Percentiles rank a stretch among this genome's conserved stretches.
Conservation (phyloP, 2,797 vertebrate species). For the Sebastes oblongus region DNA sequence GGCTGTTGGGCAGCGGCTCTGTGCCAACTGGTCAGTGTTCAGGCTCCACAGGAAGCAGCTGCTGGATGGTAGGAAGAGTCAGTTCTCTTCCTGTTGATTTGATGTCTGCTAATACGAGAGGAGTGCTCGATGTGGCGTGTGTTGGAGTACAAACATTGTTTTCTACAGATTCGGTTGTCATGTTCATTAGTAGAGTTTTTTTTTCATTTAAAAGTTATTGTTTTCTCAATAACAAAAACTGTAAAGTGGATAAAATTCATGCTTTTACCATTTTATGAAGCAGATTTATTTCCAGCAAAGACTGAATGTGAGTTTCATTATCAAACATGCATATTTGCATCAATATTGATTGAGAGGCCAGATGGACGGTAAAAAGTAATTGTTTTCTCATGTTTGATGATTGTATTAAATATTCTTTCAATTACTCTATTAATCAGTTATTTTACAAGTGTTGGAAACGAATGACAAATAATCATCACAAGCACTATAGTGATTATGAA, state of each 20-base stretch:
- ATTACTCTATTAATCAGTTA: background rate
- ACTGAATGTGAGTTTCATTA: background rate
- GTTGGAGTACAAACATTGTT: background rate
- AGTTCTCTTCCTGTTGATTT: conserved; percentile 30
- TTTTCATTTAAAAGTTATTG: background rate
- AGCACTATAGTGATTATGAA: background rate
- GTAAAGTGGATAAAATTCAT: background rate
- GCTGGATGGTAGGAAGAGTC: background rate
- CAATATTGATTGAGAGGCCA: background rate
- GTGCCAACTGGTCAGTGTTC: background rate
- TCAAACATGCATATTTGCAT: background rate
- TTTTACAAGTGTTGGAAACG: background rate
- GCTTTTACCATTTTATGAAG: background rate
- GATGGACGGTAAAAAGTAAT: background rate
- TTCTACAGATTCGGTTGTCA: background rate
- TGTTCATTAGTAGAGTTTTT: background rate
- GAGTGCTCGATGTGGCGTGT: background rate
- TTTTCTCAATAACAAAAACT: background rate
- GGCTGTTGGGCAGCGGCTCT: background rate
- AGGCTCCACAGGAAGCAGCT: conserved; percentile 39
- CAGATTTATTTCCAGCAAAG: background rate
- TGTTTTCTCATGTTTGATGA: background rate
- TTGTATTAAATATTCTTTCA: background rate
- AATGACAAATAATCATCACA: background rate
- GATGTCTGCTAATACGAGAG: background rate